Base-by-base conservation (phyloP, 2,888 invertebrate species). In the Drosophila nigricruria region DNA sequence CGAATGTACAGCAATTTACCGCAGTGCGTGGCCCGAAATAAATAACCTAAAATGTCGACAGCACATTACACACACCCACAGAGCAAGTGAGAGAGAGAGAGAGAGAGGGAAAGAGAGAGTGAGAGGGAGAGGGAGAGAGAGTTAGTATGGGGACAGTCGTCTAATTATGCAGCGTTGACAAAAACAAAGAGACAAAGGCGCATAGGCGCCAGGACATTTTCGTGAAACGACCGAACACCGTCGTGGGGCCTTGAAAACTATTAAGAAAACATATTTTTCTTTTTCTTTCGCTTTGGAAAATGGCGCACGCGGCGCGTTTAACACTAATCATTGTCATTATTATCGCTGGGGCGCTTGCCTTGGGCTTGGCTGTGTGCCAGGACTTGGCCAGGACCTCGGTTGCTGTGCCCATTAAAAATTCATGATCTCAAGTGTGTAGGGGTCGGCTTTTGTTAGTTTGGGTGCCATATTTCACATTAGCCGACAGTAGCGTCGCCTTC, bases 121-220 rank as follows among this genome's bases (percentile, higher is more conserved):
- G n/a, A n/a, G n/a, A n/a, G n/a, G n/a, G n/a, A n/a, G n/a, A 4
- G 32, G 47, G 50, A 34, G 49, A 42, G 16, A 12, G 5, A 23
- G 10, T 9, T 2, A 34, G 52, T 5, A 8, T 36, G 36, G 47
- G 56, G 53, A 30, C 18, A 50, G 45, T 38, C 45, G 47, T 83
- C 81, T 80, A 87, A 89, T 82, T 82, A 89, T 89, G 82, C 85
- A 87, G 88, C 88, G 82, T 73, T 87, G 82, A 82, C 88, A 87
- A 87, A 83, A 87, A 61, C 67, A 58, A 77, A 64, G 38, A 32
- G 40, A 65, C 53, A 38, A 23, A 36, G 52, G 34, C 36, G 59
- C 63, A 58, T 52, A 50, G 81, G 82, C 87, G 87, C 84, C 83
- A 71, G 77, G 73, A 70, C 66, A 66, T 45, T 52, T 52, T 47